Evolutionary conservation across 2,888 invertebrate species (phyloP).

Genomic region (Machimus rusticus): DNA sequence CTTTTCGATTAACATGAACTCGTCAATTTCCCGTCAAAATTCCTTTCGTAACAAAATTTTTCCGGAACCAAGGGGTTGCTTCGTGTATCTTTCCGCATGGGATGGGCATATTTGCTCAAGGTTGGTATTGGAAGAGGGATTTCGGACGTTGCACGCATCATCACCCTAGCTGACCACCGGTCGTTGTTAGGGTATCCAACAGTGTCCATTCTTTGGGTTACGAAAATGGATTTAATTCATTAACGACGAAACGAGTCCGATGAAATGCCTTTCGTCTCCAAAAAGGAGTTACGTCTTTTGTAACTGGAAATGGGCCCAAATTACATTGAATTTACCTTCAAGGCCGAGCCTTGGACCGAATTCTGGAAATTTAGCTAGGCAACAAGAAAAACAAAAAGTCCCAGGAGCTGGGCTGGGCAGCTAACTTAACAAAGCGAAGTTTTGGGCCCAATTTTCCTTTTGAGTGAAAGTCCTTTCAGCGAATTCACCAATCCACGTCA

Average conservation of each 20-base stretch:
- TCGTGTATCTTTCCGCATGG: neutral
- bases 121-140: neutral
- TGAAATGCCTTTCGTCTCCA: neutral
- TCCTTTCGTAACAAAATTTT: neutral
- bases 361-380: neutral
- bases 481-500: conserved; percentile 15
- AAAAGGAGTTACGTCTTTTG: neutral
- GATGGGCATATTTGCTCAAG: conserved; percentile 6
- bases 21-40: conserved; percentile 23
- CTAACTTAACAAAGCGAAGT: conserved; percentile 15
- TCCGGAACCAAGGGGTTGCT: conserved; percentile 14
- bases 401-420: neutral
- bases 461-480: neutral
- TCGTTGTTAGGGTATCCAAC: neutral
- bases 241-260: neutral
- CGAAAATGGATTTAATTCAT: neutral
- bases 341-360: neutral
- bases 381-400: conserved; percentile 16
- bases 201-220: neutral
- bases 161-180: conserved; percentile 10
- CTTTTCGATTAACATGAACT: conserved; percentile 20
- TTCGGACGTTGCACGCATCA: conserved; percentile 4
- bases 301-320: neutral
- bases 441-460: conserved; percentile 14
- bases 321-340: neutral